phyloP scores from a whole-genome alignment of 2,113 vertebrate species.

The Marcusenius ussheri region DNA sequence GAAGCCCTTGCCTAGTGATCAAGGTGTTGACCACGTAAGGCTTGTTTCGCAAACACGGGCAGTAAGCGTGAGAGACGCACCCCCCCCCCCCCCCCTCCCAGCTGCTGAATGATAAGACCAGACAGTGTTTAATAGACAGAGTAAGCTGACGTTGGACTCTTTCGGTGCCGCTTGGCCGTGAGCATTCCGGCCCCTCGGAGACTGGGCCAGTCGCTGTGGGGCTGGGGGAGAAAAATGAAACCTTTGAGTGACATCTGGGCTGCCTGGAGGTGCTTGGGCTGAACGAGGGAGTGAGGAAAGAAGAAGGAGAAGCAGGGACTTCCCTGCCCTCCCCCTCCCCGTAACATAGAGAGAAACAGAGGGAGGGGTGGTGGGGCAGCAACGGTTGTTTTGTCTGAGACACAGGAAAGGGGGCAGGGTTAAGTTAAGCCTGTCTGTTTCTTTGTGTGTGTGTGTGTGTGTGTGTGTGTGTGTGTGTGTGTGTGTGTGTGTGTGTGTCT shows the following conservation, averaged over 20 bases:
- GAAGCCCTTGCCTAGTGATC: background rate
- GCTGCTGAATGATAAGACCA: background rate
- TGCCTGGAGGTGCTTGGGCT: background rate
- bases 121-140: background rate
- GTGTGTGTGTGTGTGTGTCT: background rate
- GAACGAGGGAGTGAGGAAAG: constrained; percentile 8
- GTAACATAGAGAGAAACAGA: constrained; percentile 14
- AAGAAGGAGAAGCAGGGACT: constrained; percentile 16
- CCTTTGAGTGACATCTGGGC: background rate
- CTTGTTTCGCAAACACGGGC: background rate
- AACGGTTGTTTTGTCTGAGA: constrained; percentile 53
- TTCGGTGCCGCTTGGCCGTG: background rate
- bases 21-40: background rate
- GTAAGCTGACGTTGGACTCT: background rate
- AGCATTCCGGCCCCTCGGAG: background rate
- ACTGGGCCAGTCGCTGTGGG: background rate
- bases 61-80: background rate
- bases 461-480: constrained; percentile 19
- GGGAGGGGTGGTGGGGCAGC: constrained; percentile 27
- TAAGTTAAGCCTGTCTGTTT: constrained; percentile 51
- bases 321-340: constrained; percentile 19
- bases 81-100: background rate
- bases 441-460: constrained; percentile 25
- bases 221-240: background rate
- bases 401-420: constrained; percentile 59